Evolutionary conservation across 2,797 vertebrate genomes (phyloP), one percentile per base, ranked within the genome.

Genomic region (Sebastiscus albofasciatus): DNA sequence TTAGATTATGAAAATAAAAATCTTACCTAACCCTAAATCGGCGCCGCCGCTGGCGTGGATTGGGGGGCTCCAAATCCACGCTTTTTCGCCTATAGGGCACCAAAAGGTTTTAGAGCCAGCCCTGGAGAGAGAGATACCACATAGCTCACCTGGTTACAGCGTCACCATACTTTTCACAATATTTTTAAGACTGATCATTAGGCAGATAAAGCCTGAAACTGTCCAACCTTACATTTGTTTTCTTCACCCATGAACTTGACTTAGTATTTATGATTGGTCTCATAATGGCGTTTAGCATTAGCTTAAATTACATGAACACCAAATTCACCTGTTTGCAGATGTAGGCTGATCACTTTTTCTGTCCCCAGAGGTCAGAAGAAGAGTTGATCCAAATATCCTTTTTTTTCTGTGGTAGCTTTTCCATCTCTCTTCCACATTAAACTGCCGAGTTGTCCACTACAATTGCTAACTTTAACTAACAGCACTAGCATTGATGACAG

Each of bases 21-120:
- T 46, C 42, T 46, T 46, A 46, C 42, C 42, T 16, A 46, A 46
- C 3, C 14, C 16, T 46, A 46, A 18, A 46, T 46, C 7, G 16
- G 42, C 14, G 3, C 1, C 1, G 6, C 14, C 14, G 1, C 2
- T 16, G 6, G 42, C 1, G 42, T 6, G 1, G 14, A 3, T 18
- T 46, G 42, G 42, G 42, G 14, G 7, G 16, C 16, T 46, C 42
- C 42, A 18, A 46, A 46, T 46, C 42, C 42, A n/a, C n/a, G n/a
- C n/a, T n/a, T n/a, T 46, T 46, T 46, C 14, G 18, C 6, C 42
- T 8, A 6, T 14, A 46, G 16, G 16, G 2, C 42, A 46, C 42
- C 42, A 46, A 46, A 18, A 46, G 42, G 42, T n/a, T 2, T 16
- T 46, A 46, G 6, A 46, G 42, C 1, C 42, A 6, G 3, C 42